Evolutionary conservation across 2,888 invertebrate species (phyloP).

Genomic region (Cataglyphis rosenhaueri): DNA sequence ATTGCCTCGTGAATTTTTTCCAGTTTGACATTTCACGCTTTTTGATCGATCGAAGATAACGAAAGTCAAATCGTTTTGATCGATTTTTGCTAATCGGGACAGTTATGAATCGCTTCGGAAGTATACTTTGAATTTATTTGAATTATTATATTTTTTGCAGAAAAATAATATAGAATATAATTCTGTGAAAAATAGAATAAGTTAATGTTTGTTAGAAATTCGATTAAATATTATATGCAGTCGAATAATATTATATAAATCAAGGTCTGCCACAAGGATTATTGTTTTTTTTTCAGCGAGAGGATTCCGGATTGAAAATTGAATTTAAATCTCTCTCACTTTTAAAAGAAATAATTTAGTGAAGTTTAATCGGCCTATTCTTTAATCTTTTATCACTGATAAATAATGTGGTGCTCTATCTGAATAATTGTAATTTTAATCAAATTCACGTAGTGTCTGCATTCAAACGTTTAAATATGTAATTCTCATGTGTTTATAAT

Average conservation of each 20-base stretch:
- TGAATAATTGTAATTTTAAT: not conserved
- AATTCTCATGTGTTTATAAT: not conserved
- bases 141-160: not conserved
- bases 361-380: constrained; percentile 57
- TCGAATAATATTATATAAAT: constrained; percentile 62
- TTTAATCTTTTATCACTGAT: constrained; percentile 35
- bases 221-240: constrained; percentile 56
- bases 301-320: constrained; percentile 70
- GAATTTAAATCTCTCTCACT: constrained; percentile 48
- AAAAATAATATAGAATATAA: not conserved
- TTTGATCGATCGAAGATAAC: constrained; percentile 14
- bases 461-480: not conserved
- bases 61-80: constrained; percentile 14
- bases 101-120: not conserved
- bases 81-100: not conserved
- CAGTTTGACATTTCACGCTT: constrained; percentile 12
- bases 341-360: constrained; percentile 65
- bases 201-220: constrained; percentile 42
- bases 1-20: not conserved
- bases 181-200: not conserved
- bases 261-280: constrained; percentile 77
- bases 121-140: not conserved
- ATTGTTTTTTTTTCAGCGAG: constrained; percentile 69
- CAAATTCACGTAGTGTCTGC: not conserved
- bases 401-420: not conserved